Evolutionary conservation across 2,797 vertebrate genomes (phyloP).

Genomic region (Siniperca scherzeri): DNA sequence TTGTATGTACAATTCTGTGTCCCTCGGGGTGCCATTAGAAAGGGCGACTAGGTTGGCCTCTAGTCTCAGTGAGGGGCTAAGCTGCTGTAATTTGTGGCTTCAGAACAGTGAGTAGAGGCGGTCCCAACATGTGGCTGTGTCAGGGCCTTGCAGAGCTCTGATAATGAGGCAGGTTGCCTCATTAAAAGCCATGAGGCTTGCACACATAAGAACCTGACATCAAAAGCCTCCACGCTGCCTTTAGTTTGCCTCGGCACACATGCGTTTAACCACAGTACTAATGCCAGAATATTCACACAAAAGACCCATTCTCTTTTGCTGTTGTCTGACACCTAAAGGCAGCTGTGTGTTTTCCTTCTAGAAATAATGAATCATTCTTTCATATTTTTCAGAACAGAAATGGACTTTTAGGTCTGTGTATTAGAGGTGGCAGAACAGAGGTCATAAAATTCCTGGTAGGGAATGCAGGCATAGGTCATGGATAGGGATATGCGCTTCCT

Average conservation of each 20-base stretch:
- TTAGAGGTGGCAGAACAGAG: conserved; percentile 17
- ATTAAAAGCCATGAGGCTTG: conserved; percentile 78
- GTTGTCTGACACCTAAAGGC: conserved; percentile 38
- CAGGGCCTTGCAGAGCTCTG: conserved; percentile 59
- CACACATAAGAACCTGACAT: conserved; percentile 80
- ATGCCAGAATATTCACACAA: conserved; percentile 52
- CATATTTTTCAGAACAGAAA: conserved; percentile 9
- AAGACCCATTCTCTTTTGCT: conserved; percentile 28
- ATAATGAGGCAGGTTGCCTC: conserved; percentile 82
- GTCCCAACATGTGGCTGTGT: conserved; percentile 72
- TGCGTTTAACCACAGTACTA: conserved; percentile 52
- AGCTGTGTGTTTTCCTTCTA: conserved; percentile 31
- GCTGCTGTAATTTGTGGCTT: conserved; percentile 78
- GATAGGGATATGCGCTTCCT: neutral
- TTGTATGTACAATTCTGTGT: conserved; percentile 54
- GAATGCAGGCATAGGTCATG: neutral
- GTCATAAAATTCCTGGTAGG: neutral
- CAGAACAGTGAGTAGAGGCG: conserved; percentile 64
- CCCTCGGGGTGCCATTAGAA: conserved; percentile 74
- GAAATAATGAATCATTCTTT: conserved; percentile 54
- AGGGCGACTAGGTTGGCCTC: conserved; percentile 60
- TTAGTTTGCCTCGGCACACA: conserved; percentile 63
- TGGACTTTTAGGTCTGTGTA: neutral
- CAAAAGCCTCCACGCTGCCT: conserved; percentile 72
- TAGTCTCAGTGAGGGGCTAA: conserved; percentile 74